Percentiles rank a stretch among this genome's conserved stretches.
phyloP scores from a whole-genome alignment of 2,797 vertebrate genomes.

The Manis pentadactyla region DNA sequence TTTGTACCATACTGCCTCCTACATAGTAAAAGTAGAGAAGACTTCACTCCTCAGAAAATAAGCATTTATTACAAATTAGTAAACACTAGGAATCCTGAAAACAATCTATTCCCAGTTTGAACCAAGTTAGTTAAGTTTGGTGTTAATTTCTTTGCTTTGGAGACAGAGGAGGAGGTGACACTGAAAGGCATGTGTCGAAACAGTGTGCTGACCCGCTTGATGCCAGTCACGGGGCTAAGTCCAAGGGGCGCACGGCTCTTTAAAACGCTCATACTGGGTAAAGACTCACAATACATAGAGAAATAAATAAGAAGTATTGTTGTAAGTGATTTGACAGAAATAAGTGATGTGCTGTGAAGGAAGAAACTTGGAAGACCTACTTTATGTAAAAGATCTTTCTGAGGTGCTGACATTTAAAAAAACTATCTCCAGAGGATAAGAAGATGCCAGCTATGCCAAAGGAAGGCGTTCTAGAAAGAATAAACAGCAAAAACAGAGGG shows the following conservation, averaged over 20 bases:
- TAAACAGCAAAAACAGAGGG: not conserved
- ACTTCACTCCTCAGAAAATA: constrained; percentile 13
- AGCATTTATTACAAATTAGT: not conserved
- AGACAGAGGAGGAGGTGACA: not conserved
- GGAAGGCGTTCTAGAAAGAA: not conserved
- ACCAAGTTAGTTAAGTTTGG: not conserved
- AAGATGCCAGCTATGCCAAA: not conserved
- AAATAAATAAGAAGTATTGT: not conserved
- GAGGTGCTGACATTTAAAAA: not conserved
- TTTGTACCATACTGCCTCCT: not conserved
- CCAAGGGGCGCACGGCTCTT: not conserved
- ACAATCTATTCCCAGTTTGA: not conserved
- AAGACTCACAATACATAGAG: not conserved
- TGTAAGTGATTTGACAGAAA: not conserved
- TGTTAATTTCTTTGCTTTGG: not conserved
- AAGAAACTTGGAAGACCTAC: not conserved
- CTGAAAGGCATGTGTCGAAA: not conserved
- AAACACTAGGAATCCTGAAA: not conserved
- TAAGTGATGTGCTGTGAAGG: fast-evolving
- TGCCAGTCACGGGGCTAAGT: not conserved
- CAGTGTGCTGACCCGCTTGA: not conserved
- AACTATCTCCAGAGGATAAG: not conserved
- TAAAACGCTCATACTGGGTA: not conserved
- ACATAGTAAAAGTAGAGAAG: not conserved
- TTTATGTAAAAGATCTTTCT: not conserved